Evolutionary conservation across 2,888 invertebrate genomes (phyloP), one percentile per base, ranked within the genome.

Genomic region (Actias luna): DNA sequence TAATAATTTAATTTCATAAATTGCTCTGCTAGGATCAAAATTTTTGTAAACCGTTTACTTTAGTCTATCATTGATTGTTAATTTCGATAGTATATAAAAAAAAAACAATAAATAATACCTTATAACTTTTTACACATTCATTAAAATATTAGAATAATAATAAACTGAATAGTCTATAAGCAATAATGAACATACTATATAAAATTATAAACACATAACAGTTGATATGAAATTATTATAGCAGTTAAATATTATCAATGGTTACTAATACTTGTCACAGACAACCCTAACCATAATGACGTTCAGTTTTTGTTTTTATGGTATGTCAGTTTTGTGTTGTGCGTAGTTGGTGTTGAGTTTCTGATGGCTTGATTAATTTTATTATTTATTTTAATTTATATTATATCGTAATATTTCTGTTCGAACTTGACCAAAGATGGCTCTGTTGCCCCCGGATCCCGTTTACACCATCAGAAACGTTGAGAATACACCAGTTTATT

Each of bases 371-470:
- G 81, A 91, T 89, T 90, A 87, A 85, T 87, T 91, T 85, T 78
- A 72, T 85, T 87, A 84, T 82, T 63, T 82, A 80, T 87, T 90
- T 89, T 87, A 80, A 87, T 92, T 89, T 79, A 79, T 81, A 84
- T 85, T 87, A 79, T 82, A 75, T 80, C 79, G 78, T 78, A 77
- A 84, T 82, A 83, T 89, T 91, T 90, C 79, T 85, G 86, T 91
- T 89, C 74, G 83, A 88, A 90, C 88, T 92, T 91, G 89, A 89
- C 87, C 88, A 82, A 78, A 81, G 72, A 96, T 95, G 96, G 95
- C 96, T 80, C 93, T 96, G 76, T 89, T 95, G 88, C 96, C 96
- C 69, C 96, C 96, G 61, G 96, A 96, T 88, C 96, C 97, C 65
- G 94, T 95, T 75, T 97, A 95, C 84, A 94, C 95, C 63, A 93